These are phyloP conservation scores for Chaunax sp. DNA, from an alignment of 2,797 vertebrate species.

Conservation along the genomic window DNA sequence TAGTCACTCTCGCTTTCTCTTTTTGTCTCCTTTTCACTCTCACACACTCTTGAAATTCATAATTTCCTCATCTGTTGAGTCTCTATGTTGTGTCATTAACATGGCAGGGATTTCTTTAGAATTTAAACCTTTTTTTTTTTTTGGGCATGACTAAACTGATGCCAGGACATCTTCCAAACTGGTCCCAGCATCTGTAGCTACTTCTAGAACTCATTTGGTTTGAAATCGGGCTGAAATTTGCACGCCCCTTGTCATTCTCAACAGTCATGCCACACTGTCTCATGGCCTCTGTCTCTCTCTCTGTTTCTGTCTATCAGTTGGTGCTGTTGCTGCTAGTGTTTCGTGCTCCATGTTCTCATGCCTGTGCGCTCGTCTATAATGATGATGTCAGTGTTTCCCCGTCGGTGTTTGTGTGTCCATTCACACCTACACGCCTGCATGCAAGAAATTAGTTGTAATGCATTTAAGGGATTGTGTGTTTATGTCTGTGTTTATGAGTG, in stretches of 20 bases:
- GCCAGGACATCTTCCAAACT: slow-evolving; percentile 44
- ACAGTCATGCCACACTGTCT: slow-evolving; percentile 30
- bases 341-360: slow-evolving; percentile 57
- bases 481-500: slow-evolving; percentile 20
- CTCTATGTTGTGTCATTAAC: slow-evolving; percentile 38
- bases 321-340: slow-evolving; percentile 52
- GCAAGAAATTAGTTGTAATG: slow-evolving; percentile 40
- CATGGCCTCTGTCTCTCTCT: slow-evolving; percentile 41
- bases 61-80: slow-evolving; percentile 29
- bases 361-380: slow-evolving; percentile 50
- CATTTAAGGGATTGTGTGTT: slow-evolving; percentile 27
- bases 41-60: slow-evolving; percentile 4
- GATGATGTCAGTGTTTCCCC: slow-evolving; percentile 26
- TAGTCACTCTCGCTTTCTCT: slow-evolving; percentile 33
- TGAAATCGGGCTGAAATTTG: slow-evolving; percentile 56
- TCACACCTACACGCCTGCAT: slow-evolving; percentile 62
- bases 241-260: slow-evolving; percentile 42
- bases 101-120: slow-evolving; percentile 25
- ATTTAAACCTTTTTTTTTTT: background rate
- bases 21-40: slow-evolving; percentile 18
- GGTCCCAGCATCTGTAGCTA: slow-evolving; percentile 25
- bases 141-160: slow-evolving; percentile 54
- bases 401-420: slow-evolving; percentile 48
- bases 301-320: slow-evolving; percentile 26
- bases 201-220: slow-evolving; percentile 21